These are phyloP conservation scores for Ctena decussata DNA, from an alignment of 2,888 invertebrate genomes.

Conservation along the genomic window DNA sequence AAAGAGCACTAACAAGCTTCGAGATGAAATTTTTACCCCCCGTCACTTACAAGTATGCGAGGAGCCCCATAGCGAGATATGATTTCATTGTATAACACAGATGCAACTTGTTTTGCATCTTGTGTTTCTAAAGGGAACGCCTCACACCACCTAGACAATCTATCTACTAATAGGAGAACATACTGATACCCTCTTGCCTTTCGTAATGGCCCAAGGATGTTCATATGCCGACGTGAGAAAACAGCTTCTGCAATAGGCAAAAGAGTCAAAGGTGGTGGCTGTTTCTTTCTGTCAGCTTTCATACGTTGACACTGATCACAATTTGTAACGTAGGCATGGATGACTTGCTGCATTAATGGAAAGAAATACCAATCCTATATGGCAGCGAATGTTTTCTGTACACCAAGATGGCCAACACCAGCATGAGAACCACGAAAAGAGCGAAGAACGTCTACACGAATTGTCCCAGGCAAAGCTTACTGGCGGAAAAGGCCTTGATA, in stretches of 20 bases:
- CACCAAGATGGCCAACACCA: conserved; percentile 48
- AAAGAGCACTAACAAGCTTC: too few relatives aligned
- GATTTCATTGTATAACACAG: conserved; percentile 55
- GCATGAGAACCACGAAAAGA: conserved; percentile 44
- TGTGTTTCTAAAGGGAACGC: conserved; percentile 59
- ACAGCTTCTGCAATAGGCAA: conserved; percentile 4
- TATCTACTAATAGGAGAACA: conserved; percentile 44
- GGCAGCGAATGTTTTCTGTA: conserved; percentile 27
- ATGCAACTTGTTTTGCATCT: conserved; percentile 58
- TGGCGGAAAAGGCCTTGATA: conserved; percentile 33
- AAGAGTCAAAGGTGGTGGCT: conserved; percentile 33
- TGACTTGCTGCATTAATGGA: conserved; percentile 37
- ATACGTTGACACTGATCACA: conserved; percentile 48
- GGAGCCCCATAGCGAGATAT: conserved; percentile 66
- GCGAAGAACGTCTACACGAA: conserved; percentile 17
- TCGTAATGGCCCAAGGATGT: conserved; percentile 20
- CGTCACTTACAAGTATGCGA: conserved; percentile 50
- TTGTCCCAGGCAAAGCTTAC: conserved; percentile 38
- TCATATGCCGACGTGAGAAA: conserved; percentile 24
- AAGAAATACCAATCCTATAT: conserved; percentile 45
- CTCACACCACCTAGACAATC: conserved; percentile 9
- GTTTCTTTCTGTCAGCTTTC: conserved; percentile 21
- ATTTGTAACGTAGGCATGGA: conserved; percentile 33
- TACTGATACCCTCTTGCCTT: conserved; percentile 16
- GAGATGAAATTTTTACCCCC: conserved; percentile 49